Evolutionary conservation across 2,797 vertebrate genomes (phyloP), one percentile per base, ranked within the genome.

Genomic region (Tapera naevia): DNA sequence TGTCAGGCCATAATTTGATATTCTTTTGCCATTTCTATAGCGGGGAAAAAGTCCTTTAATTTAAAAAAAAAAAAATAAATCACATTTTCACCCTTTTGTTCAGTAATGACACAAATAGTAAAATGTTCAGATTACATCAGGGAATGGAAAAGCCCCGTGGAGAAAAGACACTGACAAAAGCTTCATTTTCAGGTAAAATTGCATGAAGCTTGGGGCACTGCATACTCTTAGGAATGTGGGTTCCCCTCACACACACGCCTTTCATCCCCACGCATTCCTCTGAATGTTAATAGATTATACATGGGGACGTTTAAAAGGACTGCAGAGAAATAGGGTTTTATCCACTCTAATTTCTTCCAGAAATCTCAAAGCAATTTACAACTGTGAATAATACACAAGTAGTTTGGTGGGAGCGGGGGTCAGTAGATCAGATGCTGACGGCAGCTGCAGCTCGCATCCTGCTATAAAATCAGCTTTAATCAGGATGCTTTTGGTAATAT

Each of bases 1-100:
- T 95, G 94, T 95, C 96, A 84, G 93, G 85, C 92, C 94, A 89
- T 93, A 86, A 97, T 96, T 97, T 95, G 90, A 96, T 94, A 96
- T 92, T 92, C 94, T 93, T 95, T 95, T 82, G 89, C 80, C 45
- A 32, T 90, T 94, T 91, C 86, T 88, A n/a, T 10, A 57, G 70
- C 73, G 83, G 39, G 33, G 15, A 35, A 45, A n/a, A 93, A 66
- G 46, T 43, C n/a, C 65, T 88, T 90, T 76, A 90, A 80, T 94
- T 89, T 32, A 53, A 83, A 80, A 71, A 71, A 81, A 56, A 51
- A 71, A 62, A 84, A 86, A 85, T 62, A 89, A 75, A 89, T 72
- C 79, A 92, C 82, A 90, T 91, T 93, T 95, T 81, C 60, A 57
- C 72, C 87, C 79, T 93, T 95, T 94, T 94, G 74, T 94, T 93